Evolutionary conservation across 2,113 vertebrate genomes (phyloP).

Genomic region (Varanus salvator): DNA sequence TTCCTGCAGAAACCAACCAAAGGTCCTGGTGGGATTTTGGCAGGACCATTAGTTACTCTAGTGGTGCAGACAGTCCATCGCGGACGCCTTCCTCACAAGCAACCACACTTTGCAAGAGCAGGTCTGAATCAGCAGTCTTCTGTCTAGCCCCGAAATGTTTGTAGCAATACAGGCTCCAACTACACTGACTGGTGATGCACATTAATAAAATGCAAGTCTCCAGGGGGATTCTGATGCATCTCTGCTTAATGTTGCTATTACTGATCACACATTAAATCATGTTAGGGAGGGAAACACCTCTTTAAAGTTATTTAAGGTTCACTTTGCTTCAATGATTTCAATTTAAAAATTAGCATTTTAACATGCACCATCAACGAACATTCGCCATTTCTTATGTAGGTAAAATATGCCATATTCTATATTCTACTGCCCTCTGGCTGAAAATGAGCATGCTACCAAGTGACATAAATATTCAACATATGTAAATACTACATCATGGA

Average conservation of each 20-base stretch:
- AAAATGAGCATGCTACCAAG: constrained; percentile 35
- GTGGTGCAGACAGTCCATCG: constrained; percentile 32
- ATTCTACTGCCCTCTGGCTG: constrained; percentile 52
- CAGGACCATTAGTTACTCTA: constrained; percentile 38
- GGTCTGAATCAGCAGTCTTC: constrained; percentile 65
- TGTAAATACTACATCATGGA: constrained; percentile 61
- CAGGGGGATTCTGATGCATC: constrained; percentile 36
- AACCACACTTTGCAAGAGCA: constrained; percentile 51
- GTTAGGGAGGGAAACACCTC: constrained; percentile 54
- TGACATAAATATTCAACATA: constrained; percentile 49
- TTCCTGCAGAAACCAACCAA: not conserved
- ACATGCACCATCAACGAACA: constrained; percentile 24
- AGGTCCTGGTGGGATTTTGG: not conserved
- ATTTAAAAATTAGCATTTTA: constrained; percentile 57
- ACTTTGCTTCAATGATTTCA: constrained; percentile 54
- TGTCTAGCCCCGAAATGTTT: not conserved
- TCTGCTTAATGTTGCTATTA: constrained; percentile 55
- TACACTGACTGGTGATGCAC: constrained; percentile 43
- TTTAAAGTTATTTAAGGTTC: constrained; percentile 62
- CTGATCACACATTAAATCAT: constrained; percentile 43
- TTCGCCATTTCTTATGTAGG: constrained; percentile 21
- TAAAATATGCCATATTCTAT: not conserved
- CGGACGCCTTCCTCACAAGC: constrained; percentile 28
- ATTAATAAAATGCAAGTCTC: constrained; percentile 44
- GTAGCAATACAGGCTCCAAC: constrained; percentile 46